A percentile compares a stretch with the other conserved stretches of the same genome.
Conservation (phyloP, 2,113 vertebrate species). For the Trematocara marginatum region DNA sequence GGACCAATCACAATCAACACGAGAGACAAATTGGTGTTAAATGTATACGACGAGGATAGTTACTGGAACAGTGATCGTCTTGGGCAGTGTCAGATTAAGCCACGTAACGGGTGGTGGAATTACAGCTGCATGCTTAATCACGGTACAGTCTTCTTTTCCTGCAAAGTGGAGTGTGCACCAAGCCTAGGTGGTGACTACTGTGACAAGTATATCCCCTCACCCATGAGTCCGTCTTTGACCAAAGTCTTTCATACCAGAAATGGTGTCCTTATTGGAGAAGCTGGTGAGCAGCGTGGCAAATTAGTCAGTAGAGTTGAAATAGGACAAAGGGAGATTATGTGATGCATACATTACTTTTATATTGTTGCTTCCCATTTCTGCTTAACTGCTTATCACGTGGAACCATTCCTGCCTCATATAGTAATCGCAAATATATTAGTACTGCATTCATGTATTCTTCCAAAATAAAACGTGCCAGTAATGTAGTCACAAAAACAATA, state of each 20-base stretch:
- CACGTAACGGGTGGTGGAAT: background rate
- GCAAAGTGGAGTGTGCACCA: slow-evolving; percentile 42
- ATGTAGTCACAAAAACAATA: background rate
- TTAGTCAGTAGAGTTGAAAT: background rate
- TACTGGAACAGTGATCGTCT: slow-evolving; percentile 65
- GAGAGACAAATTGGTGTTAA: slow-evolving; percentile 28
- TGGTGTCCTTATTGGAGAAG: slow-evolving; percentile 31
- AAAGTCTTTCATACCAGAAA: slow-evolving; percentile 51
- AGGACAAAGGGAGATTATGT: background rate
- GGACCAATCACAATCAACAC: slow-evolving; percentile 31
- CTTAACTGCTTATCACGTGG: background rate
- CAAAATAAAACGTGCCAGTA: background rate
- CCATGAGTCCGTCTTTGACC: slow-evolving; percentile 24
- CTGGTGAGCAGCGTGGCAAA: background rate
- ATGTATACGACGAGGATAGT: slow-evolving; percentile 67
- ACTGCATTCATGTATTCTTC: background rate
- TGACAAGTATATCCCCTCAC: slow-evolving; percentile 52
- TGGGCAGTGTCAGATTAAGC: slow-evolving; percentile 39
- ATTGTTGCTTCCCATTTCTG: background rate
- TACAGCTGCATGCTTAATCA: slow-evolving; percentile 45
- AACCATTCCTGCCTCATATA: background rate
- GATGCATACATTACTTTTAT: background rate
- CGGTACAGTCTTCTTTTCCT: slow-evolving; percentile 61
- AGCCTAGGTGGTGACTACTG: slow-evolving; percentile 63
- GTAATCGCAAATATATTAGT: background rate